Evolutionary conservation across 2,113 vertebrate genomes (phyloP).

Genomic region (Nanorana parkeri): DNA sequence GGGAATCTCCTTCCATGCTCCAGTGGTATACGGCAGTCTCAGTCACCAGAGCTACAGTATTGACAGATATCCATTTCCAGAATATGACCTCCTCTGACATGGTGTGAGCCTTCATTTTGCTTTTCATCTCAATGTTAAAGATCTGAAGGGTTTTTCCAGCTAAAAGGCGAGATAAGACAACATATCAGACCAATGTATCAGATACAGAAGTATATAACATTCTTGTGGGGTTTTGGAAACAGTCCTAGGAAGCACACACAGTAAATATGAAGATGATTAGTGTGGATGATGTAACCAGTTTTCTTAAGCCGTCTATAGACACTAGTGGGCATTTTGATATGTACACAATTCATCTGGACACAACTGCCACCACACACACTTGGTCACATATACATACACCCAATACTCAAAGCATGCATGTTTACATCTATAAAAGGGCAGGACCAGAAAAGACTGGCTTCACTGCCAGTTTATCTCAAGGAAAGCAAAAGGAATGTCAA

Average conservation of each 20-base stretch:
- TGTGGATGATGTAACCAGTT: background rate
- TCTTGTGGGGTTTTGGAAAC: too few species aligned
- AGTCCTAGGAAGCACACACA: background rate
- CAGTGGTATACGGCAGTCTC: slow-evolving; percentile 89
- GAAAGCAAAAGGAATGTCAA: too few species aligned
- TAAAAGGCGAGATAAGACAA: slow-evolving; percentile 61
- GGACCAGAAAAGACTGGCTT: too few species aligned
- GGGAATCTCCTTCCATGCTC: slow-evolving; percentile 93
- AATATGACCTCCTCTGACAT: slow-evolving; percentile 93
- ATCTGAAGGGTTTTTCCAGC: slow-evolving; percentile 93
- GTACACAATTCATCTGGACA: too few species aligned
- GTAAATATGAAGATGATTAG: background rate
- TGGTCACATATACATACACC: too few species aligned
- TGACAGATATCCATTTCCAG: slow-evolving; percentile 94
- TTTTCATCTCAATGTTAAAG: slow-evolving; percentile 97
- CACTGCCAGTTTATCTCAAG: too few species aligned
- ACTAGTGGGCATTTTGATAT: too few species aligned
- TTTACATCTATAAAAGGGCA: too few species aligned
- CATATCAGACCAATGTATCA: background rate
- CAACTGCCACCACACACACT: too few species aligned
- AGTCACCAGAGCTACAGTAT: slow-evolving; percentile 89
- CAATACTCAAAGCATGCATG: too few species aligned
- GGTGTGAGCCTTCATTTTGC: slow-evolving; percentile 91
- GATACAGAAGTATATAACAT: background rate
- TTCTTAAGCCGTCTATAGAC: too few species aligned